Evolutionary conservation across 2,888 invertebrate genomes (phyloP).

Genomic region (Melangyna quadrimaculata): DNA sequence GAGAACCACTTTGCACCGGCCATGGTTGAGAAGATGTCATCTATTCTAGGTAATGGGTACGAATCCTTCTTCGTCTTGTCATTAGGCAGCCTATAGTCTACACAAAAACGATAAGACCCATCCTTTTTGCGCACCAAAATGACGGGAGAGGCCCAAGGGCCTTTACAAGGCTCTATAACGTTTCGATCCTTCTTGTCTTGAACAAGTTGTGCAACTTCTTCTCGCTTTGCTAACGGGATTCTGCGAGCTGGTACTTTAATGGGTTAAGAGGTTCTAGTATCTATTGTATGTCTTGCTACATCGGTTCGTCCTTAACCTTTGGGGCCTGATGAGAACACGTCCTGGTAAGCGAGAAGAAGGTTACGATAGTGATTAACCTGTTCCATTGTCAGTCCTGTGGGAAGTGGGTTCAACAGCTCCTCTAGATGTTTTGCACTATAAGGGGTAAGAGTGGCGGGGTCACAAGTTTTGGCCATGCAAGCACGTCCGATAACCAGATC

Average conservation of each 20-base stretch:
- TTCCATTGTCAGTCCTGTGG: not conserved
- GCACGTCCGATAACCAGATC: too few relatives aligned
- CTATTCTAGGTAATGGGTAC: constrained; percentile 1
- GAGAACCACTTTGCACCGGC: constrained; percentile 68
- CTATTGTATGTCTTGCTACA: not conserved
- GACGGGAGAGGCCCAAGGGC: constrained; percentile 33
- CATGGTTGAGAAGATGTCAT: constrained; percentile 70
- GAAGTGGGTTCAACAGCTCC: too few relatives aligned
- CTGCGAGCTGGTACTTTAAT: not conserved
- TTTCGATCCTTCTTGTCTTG: constrained; percentile 23
- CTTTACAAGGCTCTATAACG: constrained; percentile 35
- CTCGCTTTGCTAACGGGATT: constrained; percentile 18
- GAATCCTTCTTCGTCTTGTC: too few relatives aligned
- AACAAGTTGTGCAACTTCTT: constrained; percentile 25
- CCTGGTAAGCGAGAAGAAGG: not conserved
- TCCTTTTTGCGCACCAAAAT: constrained; percentile 1
- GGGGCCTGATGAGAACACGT: not conserved
- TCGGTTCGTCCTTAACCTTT: not conserved
- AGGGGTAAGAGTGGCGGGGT: too few relatives aligned
- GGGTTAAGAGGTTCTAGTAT: not conserved
- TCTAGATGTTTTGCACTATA: too few relatives aligned
- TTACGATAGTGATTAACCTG: not conserved
- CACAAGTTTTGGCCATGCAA: too few relatives aligned
- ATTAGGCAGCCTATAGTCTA: too few relatives aligned
- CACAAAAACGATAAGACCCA: not conserved